Conservation (phyloP, 92 coral and sea anemone genomes). For the Porites divaricata region DNA sequence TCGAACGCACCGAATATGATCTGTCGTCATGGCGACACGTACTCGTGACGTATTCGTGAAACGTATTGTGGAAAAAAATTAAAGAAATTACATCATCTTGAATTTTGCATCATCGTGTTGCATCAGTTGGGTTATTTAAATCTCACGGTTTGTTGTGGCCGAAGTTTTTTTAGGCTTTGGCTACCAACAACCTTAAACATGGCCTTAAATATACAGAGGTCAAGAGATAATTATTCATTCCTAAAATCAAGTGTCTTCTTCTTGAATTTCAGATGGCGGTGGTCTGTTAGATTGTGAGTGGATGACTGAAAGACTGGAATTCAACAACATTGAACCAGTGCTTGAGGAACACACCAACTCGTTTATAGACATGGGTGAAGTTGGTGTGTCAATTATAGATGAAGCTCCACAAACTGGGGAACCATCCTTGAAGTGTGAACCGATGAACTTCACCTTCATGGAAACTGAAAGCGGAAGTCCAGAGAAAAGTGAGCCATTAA, state of each 20-base stretch:
- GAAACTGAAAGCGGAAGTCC: slow-evolving; percentile 5
- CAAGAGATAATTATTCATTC: neutral
- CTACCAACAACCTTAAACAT: neutral
- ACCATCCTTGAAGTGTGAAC: neutral
- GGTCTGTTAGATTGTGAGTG: slow-evolving; percentile 78
- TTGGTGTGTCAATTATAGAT: slow-evolving; percentile 38
- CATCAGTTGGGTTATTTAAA: slow-evolving; percentile 7
- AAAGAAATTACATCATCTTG: slow-evolving; percentile 39
- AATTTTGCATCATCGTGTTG: slow-evolving; percentile 53
- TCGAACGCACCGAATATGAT: neutral
- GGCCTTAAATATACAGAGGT: neutral
- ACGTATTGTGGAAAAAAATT: neutral
- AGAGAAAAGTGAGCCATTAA: neutral
- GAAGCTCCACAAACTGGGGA: neutral
- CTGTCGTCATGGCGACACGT: neutral
- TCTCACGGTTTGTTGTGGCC: neutral
- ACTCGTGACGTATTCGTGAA: neutral
- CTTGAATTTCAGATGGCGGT: slow-evolving; percentile 59
- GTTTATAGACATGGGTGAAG: slow-evolving; percentile 32
- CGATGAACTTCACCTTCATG: neutral
- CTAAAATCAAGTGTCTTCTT: neutral
- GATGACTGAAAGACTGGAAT: slow-evolving; percentile 96
- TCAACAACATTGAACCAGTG: slow-evolving; percentile 56
- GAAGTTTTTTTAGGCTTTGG: neutral
- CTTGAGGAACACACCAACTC: slow-evolving; percentile 29